Percentiles rank a stretch among this genome's conserved stretches.
phyloP scores from a whole-genome alignment of 2,113 vertebrate species.

The Cynocephalus volans region DNA sequence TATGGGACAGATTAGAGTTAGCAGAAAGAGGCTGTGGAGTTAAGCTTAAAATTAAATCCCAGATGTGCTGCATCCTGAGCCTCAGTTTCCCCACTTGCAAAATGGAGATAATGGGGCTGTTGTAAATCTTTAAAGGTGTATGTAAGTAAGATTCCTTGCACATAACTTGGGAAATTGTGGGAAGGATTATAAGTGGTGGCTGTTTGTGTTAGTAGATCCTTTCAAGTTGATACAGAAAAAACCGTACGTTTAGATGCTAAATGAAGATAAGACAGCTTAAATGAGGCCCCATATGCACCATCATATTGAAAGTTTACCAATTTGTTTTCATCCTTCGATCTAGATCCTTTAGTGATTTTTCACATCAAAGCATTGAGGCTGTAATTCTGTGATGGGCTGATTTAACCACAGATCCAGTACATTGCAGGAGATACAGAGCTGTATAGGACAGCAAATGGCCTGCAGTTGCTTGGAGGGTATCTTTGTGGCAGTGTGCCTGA shows the following conservation, averaged over 20 bases:
- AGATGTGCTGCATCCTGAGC: background rate
- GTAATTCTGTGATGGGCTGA: background rate
- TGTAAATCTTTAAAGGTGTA: background rate
- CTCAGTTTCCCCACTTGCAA: background rate
- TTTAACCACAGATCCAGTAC: background rate
- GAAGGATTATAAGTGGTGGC: background rate
- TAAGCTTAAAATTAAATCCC: background rate
- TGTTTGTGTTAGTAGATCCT: background rate
- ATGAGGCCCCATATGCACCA: too few relatives aligned
- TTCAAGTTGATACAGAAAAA: conserved; percentile 26
- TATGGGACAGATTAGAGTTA: background rate
- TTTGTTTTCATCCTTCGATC: background rate
- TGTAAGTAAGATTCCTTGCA: background rate
- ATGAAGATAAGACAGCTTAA: background rate
- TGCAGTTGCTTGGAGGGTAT: conserved; percentile 43
- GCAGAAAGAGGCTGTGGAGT: background rate
- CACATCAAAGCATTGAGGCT: background rate
- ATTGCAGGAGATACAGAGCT: conserved; percentile 3
- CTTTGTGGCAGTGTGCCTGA: background rate
- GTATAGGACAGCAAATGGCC: background rate
- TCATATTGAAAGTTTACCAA: background rate
- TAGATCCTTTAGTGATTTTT: conserved; percentile 24
- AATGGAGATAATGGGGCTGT: background rate
- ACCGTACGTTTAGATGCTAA: background rate
- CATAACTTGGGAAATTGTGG: background rate